Conservation (phyloP, 2,797 vertebrate genomes). For the Acanthurus leucopareius region DNA sequence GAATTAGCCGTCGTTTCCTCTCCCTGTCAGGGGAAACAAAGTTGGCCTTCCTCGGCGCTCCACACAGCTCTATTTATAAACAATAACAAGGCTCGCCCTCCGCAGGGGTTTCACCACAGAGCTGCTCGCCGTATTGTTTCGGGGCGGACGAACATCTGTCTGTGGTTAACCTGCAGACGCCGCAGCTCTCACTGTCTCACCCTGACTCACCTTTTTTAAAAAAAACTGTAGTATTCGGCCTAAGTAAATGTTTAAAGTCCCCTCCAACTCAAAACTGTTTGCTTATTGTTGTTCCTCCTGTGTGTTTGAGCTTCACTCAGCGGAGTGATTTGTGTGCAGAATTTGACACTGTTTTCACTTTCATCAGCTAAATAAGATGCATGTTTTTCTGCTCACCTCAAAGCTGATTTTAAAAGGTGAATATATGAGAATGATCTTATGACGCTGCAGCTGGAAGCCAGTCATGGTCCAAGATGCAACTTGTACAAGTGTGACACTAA, state of each 20-base stretch:
- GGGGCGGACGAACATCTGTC: constrained; percentile 80
- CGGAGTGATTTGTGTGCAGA: neutral
- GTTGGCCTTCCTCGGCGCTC: constrained; percentile 80
- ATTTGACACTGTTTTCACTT: neutral
- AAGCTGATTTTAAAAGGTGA: neutral
- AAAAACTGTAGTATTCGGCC: neutral
- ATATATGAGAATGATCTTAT: neutral
- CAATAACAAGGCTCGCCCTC: constrained; percentile 84
- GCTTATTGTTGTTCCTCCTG: neutral
- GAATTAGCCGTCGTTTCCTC: constrained; percentile 85
- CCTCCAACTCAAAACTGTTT: neutral
- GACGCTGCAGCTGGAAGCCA: neutral
- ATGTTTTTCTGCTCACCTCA: neutral
- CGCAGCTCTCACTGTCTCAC: constrained; percentile 30
- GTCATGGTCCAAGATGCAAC: neutral
- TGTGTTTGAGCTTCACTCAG: too few relatives aligned
- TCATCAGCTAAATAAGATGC: neutral
- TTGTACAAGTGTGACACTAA: too few relatives aligned
- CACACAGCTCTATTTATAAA: constrained; percentile 85
- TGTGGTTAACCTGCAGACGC: constrained; percentile 72
- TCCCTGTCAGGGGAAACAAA: constrained; percentile 85
- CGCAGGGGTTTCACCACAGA: constrained; percentile 56
- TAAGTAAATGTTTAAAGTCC: neutral
- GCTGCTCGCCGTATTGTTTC: constrained; percentile 75
- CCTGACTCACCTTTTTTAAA: constrained; percentile 41